A percentile compares a stretch with the other conserved stretches of the same genome.
These are phyloP conservation scores for Portevinia maculata DNA, from an alignment of 2,888 invertebrate genomes.

Conservation along the genomic window DNA sequence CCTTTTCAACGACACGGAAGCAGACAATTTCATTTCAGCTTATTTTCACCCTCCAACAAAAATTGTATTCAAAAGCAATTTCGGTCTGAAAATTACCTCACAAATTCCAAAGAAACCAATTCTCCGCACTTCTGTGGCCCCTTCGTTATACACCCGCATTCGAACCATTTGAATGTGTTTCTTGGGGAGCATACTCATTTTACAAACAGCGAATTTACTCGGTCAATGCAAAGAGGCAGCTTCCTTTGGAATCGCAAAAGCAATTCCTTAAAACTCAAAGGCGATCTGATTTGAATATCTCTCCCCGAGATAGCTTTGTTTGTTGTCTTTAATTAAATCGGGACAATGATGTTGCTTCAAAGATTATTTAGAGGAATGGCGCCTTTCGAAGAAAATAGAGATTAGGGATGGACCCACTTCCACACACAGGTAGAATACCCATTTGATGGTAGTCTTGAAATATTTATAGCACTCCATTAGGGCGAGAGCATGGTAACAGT, in stretches of 20 bases:
- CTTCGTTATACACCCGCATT: not conserved
- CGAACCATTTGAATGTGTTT: no score
- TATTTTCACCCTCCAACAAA: no score
- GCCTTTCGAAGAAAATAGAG: constrained; percentile 4
- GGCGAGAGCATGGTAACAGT: constrained; percentile 3
- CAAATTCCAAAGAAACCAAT: no score
- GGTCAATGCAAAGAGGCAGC: not conserved
- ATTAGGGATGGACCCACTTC: not conserved
- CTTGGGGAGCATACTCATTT: no score
- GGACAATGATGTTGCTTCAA: constrained; percentile 1
- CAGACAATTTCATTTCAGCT: no score
- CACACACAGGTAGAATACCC: constrained; percentile 6
- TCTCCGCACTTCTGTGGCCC: no score
- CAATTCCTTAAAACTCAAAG: constrained; percentile 28
- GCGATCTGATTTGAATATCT: constrained; percentile 42
- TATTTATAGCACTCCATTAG: constrained; percentile 52
- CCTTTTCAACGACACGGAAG: no score
- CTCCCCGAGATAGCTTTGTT: constrained; percentile 8
- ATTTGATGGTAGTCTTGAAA: constrained; percentile 38
- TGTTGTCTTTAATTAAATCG: constrained; percentile 13
- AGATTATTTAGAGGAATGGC: not conserved
- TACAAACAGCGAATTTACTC: no score
- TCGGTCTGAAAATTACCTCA: no score
- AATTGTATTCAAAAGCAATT: no score
- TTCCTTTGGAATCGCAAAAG: constrained; percentile 1